These are phyloP conservation scores for Trachelipus rathkii DNA, from an alignment of 1,140 invertebrate species.

Conservation along the genomic window DNA sequence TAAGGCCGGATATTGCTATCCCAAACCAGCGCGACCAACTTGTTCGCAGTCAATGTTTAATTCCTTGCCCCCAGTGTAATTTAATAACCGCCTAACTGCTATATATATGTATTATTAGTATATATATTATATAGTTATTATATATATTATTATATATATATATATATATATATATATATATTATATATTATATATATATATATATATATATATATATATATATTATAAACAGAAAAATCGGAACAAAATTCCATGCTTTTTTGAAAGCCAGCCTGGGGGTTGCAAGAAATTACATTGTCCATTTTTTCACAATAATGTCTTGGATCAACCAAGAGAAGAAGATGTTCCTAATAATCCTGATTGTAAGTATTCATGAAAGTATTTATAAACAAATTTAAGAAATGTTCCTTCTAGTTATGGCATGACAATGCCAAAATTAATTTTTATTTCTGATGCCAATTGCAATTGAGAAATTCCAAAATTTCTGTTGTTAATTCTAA, in stretches of 20 bases:
- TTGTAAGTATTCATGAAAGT: conserved; percentile 16
- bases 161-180: conserved; percentile 25
- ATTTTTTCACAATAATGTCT: conserved; percentile 2
- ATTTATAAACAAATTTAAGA: no score
- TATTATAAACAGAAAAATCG: background rate
- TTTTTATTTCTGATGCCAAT: no score
- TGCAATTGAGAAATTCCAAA: no score
- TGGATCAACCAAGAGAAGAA: conserved; percentile 8
- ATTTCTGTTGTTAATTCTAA: no score
- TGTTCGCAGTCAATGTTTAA: no score
- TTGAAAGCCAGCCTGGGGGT: conserved; percentile 22
- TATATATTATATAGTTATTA: conserved; percentile 26
- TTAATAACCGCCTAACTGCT: background rate
- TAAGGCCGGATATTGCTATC: no score
- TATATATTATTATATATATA: conserved; percentile 24
- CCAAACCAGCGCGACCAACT: no score
- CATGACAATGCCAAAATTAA: no score
- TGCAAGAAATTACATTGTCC: conserved; percentile 22
- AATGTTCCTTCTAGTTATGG: no score
- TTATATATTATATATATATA: conserved; percentile 27
- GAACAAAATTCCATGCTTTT: conserved; percentile 21
- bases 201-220: conserved; percentile 19
- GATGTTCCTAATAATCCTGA: background rate
- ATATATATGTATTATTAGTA: conserved; percentile 23
- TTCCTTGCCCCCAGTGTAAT: no score